A percentile compares a stretch with the other conserved stretches of the same genome.
phyloP scores from a whole-genome alignment of 2,113 vertebrate genomes.

The Nesoenas mayeri region DNA sequence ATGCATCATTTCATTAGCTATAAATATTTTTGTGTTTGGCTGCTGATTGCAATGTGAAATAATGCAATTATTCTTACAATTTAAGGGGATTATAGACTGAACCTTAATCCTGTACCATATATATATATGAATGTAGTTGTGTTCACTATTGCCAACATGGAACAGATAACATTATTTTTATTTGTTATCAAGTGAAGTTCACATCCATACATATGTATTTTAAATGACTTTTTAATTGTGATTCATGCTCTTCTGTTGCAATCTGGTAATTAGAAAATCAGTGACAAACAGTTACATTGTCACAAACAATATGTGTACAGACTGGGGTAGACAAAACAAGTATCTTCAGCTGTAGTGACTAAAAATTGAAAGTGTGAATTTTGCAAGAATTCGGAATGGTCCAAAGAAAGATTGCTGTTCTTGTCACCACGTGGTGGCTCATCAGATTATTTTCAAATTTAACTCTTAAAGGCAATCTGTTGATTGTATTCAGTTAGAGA shows the following conservation, averaged over 20 bases:
- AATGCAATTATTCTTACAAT: not conserved
- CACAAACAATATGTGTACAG: not conserved
- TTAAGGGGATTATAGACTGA: not conserved
- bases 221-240: conserved; percentile 3
- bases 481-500: not conserved
- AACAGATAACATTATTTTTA: not conserved
- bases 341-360: not conserved
- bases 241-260: not conserved
- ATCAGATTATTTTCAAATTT: not conserved
- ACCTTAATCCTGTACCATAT: not conserved
- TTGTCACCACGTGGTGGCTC: not conserved
- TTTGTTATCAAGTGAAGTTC: not conserved
- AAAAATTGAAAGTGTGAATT: not conserved
- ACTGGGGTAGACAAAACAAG: conserved; percentile 15
- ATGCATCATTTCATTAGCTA: not conserved
- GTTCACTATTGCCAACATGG: not conserved
- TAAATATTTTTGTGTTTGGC: not conserved
- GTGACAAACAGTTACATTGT: not conserved
- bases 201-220: not conserved
- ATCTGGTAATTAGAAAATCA: not conserved
- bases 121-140: not conserved
- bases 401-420: not conserved
- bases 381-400: not conserved
- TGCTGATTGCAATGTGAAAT: not conserved
- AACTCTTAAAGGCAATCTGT: not conserved